Evolutionary conservation across 2,888 invertebrate genomes (phyloP).

Genomic region (Drosophila phalerata): DNA sequence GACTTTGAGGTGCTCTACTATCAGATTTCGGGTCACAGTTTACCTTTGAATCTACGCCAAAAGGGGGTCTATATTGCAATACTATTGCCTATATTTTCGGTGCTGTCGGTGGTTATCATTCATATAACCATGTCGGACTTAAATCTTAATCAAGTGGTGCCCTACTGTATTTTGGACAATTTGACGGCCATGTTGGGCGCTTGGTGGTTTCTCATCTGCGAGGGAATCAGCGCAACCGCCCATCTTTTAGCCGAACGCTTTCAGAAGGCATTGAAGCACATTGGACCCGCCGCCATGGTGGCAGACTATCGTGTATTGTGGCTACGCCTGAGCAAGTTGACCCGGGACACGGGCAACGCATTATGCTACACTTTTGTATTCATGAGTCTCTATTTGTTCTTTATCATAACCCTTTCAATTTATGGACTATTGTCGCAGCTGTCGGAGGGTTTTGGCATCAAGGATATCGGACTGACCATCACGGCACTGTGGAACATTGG

Average conservation of each 20-base stretch:
- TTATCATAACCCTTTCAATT: constrained; percentile 91
- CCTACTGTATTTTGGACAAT: constrained; percentile 90
- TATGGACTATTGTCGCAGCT: constrained; percentile 91
- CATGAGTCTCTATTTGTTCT: constrained; percentile 89
- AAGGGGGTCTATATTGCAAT: constrained; percentile 88
- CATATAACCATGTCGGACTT: constrained; percentile 91
- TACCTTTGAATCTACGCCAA: constrained; percentile 87
- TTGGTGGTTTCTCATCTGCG: constrained; percentile 90
- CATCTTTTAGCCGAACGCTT: constrained; percentile 90
- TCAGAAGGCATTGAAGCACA: constrained; percentile 89
- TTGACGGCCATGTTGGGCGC: constrained; percentile 90
- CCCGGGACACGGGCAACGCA: constrained; percentile 89
- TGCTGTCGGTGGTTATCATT: constrained; percentile 89
- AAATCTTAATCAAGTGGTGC: constrained; percentile 88
- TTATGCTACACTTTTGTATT: constrained; percentile 90
- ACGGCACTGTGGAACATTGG: constrained; percentile 89
- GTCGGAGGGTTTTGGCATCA: constrained; percentile 90
- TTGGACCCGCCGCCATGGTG: constrained; percentile 89
- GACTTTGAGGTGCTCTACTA: constrained; percentile 90
- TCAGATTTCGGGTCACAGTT: constrained; percentile 87
- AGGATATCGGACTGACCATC: constrained; percentile 90
- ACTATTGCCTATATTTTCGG: constrained; percentile 88
- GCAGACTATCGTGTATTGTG: constrained; percentile 90
- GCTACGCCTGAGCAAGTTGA: constrained; percentile 90
- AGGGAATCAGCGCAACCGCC: constrained; percentile 88